Evolutionary conservation across 2,888 invertebrate genomes (phyloP).

Genomic region (Ichneumoninae sp.): DNA sequence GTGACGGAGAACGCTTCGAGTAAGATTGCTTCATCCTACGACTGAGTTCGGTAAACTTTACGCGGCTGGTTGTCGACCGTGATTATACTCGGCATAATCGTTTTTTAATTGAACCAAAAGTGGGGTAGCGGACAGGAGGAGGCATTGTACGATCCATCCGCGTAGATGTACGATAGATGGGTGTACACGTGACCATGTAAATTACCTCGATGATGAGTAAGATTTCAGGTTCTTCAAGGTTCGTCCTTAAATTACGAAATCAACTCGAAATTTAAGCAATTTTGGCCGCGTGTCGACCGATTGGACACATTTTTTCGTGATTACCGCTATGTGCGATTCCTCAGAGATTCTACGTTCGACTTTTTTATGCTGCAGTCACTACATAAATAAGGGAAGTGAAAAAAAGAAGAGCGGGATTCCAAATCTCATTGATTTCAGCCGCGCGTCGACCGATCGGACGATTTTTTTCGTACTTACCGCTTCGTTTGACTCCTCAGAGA

Average conservation of each 20-base stretch:
- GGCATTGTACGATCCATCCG: neutral
- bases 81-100: neutral
- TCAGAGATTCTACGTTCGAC: neutral
- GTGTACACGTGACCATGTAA: neutral
- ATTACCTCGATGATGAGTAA: neutral
- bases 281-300: neutral
- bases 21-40: neutral
- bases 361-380: too few species aligned
- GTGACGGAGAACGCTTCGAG: neutral
- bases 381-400: too few species aligned
- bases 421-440: too few species aligned
- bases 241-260: neutral
- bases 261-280: neutral
- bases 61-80: neutral
- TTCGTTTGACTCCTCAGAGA: neutral
- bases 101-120: slow-evolving; percentile 3
- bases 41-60: slow-evolving; percentile 16
- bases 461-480: neutral
- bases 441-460: neutral
- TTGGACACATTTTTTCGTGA: neutral
- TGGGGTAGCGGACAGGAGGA: neutral
- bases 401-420: neutral
- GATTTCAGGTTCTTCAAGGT: neutral
- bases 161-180: neutral
- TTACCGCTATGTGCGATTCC: neutral